Evolutionary conservation across 2,797 vertebrate species (phyloP), one percentile per base, ranked within the genome.

Genomic region (Peromyscus attwateri): DNA sequence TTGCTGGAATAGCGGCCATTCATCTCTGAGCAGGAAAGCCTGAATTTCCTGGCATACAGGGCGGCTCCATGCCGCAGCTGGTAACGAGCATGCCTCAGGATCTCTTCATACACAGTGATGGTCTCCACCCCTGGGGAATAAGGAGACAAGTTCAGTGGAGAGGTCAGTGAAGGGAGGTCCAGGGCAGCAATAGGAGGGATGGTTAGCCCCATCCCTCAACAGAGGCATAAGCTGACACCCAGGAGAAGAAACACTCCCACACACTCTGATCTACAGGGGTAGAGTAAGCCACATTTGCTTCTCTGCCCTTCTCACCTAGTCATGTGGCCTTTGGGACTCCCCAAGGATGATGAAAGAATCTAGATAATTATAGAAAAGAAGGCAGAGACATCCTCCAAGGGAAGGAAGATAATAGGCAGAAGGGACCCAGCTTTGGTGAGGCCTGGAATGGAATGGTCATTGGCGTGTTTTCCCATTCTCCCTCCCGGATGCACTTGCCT

Each of bases 1-100:
- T 99, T 99, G 98, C 99, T 99, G 95, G 99, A 99, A 98, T 99
- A 99, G 95, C 99, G 99, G 68, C 99, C 99, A 0, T 99, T 99
- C 99, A 99, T 99, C 98, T 99, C 99, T 0, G 99, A 99, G 98
- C 99, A 99, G 96, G 99, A 99, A 89, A 99, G 99, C 71, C 99
- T 99, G 98, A 99, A 99, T 89, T 99, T 99, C 96, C 99, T 99
- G 96, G 99, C 99, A 2, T 99, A 99, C 92, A 99, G 99, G 46
- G 99, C 99, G 0, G 99, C 99, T 9, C 99, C 99, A 0, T 98
- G 99, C 84, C 98, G 99, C 94, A 99, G 99, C 68, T 99, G 99
- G 91, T 99, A 99, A 0, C 98, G 99, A 79, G 99, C 98, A n/a
- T 99, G 99, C 70, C 99, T 99, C 11, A 99, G 99, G 97, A 99